Conservation (phyloP, 2,797 vertebrate genomes). For the Zenarchopterus dispar region DNA sequence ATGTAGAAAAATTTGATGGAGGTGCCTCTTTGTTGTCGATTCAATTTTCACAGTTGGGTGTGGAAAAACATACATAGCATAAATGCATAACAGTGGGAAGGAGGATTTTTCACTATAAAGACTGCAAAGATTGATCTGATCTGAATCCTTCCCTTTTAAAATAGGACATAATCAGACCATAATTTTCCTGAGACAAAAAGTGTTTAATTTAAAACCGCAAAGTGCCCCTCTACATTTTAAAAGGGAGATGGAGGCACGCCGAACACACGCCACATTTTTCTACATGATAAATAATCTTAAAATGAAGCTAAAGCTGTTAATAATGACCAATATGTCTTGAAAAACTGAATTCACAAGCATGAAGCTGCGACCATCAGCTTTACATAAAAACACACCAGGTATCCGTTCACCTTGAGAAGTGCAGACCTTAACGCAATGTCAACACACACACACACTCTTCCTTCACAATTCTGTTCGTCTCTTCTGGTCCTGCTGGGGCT, state of each 20-base stretch:
- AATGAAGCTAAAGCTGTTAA: constrained; percentile 53
- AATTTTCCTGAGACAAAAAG: constrained; percentile 78
- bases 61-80: constrained; percentile 42
- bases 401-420: constrained; percentile 81
- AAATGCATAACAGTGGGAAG: constrained; percentile 59
- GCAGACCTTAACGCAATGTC: constrained; percentile 74
- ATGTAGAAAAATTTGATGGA: constrained; percentile 57
- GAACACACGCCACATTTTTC: constrained; percentile 27
- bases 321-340: constrained; percentile 51
- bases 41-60: constrained; percentile 72
- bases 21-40: constrained; percentile 56
- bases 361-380: constrained; percentile 56
- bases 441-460: constrained; percentile 63
- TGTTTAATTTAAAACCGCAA: constrained; percentile 78
- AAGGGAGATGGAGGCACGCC: constrained; percentile 51
- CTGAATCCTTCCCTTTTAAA: constrained; percentile 67
- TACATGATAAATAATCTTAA: constrained; percentile 54
- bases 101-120: constrained; percentile 66
- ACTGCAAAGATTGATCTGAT: constrained; percentile 66
- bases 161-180: constrained; percentile 62
- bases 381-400: constrained; percentile 82
- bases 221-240: constrained; percentile 61
- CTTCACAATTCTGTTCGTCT: constrained; percentile 62
- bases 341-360: constrained; percentile 48
- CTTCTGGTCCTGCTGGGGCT: constrained; percentile 76